A percentile compares a stretch with the other conserved stretches of the same genome.
These are phyloP conservation scores for Drosophila pseudoobscura DNA, from an alignment of 1,140 invertebrate species.

Conservation along the genomic window DNA sequence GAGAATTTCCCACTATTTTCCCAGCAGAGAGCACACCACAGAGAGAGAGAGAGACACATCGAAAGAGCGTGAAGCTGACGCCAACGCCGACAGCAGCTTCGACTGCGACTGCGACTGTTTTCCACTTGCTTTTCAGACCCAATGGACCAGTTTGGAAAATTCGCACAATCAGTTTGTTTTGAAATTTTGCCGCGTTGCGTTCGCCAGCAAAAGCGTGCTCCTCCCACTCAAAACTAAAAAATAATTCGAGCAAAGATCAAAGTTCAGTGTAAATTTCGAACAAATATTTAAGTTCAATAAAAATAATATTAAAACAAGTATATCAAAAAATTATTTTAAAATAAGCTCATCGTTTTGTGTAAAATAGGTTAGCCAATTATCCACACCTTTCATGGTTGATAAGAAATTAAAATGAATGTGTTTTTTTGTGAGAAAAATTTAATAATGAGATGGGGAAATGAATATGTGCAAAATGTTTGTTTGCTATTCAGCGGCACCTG, in stretches of 20 bases:
- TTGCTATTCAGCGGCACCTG: slow-evolving; percentile 7
- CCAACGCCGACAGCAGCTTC: slow-evolving; percentile 22
- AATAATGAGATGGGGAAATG: slow-evolving; percentile 4
- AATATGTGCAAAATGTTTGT: slow-evolving; percentile 15
- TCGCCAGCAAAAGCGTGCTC: slow-evolving; percentile 32
- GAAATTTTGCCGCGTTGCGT: slow-evolving; percentile 70
- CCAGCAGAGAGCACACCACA: slow-evolving; percentile 28
- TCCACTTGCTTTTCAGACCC: slow-evolving; percentile 64
- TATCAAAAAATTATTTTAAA: neutral
- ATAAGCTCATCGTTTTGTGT: slow-evolving; percentile 1
- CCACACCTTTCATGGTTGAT: slow-evolving; percentile 16
- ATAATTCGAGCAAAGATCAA: neutral
- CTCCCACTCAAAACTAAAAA: slow-evolving; percentile 6
- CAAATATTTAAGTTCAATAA: neutral
- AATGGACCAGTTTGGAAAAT: slow-evolving; percentile 82
- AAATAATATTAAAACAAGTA: neutral
- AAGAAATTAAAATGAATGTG: slow-evolving; percentile 6
- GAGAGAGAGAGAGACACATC: slow-evolving; percentile 1
- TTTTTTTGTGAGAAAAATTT: no score
- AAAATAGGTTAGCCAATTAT: slow-evolving; percentile 15
- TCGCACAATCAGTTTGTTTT: slow-evolving; percentile 80
- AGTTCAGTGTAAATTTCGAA: slow-evolving; percentile 6
- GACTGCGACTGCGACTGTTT: slow-evolving; percentile 41
- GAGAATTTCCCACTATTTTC: slow-evolving; percentile 66
- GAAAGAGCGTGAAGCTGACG: slow-evolving; percentile 24